Base-by-base conservation (phyloP, 1,140 invertebrate species). In the Sycophaga agraensis region DNA sequence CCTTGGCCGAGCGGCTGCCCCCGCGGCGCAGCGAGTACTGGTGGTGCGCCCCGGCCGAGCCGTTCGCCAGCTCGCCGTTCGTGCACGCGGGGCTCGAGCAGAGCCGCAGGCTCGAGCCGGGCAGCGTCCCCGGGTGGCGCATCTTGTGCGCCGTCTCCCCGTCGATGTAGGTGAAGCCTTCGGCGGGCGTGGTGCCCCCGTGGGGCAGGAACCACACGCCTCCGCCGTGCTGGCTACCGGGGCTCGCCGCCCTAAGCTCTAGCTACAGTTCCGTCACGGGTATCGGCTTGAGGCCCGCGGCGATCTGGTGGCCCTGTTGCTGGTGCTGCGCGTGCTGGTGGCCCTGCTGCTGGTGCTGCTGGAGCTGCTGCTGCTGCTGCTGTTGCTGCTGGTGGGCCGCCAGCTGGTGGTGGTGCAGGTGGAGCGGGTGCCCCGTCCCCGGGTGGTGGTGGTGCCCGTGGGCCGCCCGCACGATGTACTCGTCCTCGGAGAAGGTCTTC, bases 191-290 rank as follows among this genome's bases (percentile, higher is more conserved):
- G 53, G 87, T 89, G 70, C 87, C 87, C 71, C 86, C 83, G 65
- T 78, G 80, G 28, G 78, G 81, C 63, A 79, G 61, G 57, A 81
- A 78, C 78, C 80, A 80, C 39, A 79, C 76, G 51, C 78, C 84
- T 73, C 83, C 83, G 70, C 82, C 46, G 12, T 63, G 61, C 14
- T 55, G 59, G 34, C 62, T 67, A 56, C 82, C 82, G 80, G 87
- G 87, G 84, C 87, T 87, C 73, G 88, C 86, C 81, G 88, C 86
- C 85, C 88, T 88, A 82, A 90, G 87, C 85, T 92, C 90, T 92
- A 92, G 91, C 91, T 93, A 94, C 88, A 94, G 91, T 79, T 93
- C 92, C 81, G 92, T 94, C 64, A 93, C 91, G 40, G 92, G 92
- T 70, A 93, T 91, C 4, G 90, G 88, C 73, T 91, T 84, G 16